A percentile compares a stretch with the other conserved stretches of the same genome.
Evolutionary conservation across 2,113 vertebrate genomes (phyloP).

Genomic region (Thalassarche chlororhynchos): DNA sequence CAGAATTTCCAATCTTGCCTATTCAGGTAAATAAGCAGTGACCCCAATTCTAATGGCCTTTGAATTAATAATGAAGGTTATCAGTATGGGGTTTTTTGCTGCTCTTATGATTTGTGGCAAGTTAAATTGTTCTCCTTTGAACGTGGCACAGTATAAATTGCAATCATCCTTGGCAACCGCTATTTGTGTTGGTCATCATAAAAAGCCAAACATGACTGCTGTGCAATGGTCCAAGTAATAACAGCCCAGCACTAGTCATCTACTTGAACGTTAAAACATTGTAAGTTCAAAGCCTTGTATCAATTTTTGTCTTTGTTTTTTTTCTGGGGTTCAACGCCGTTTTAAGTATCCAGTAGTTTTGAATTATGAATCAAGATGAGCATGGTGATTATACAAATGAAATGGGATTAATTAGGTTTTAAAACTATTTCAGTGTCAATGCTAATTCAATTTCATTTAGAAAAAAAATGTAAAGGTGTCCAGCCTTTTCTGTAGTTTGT

Average conservation of each 20-base stretch:
- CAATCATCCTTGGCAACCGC: not conserved
- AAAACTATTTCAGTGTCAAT: not conserved
- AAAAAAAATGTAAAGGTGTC: not conserved
- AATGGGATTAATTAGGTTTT: not conserved
- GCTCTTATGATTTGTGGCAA: not conserved
- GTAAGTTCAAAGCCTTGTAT: not conserved
- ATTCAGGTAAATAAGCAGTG: not conserved
- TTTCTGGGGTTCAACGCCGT: not conserved
- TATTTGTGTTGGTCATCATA: not conserved
- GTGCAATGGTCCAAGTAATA: not conserved
- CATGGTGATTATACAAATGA: not conserved
- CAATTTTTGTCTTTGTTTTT: not conserved
- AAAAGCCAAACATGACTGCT: not conserved
- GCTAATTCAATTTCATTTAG: not conserved
- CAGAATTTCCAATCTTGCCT: not conserved
- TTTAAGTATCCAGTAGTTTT: not conserved
- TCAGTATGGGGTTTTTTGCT: not conserved
- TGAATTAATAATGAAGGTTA: slow-evolving; percentile 1
- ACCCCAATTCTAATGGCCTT: not conserved
- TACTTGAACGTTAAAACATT: not conserved
- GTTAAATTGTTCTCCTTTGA: not conserved
- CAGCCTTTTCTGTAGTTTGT: not conserved
- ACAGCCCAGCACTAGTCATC: not conserved
- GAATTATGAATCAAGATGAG: not conserved
- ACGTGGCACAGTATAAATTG: not conserved